Evolutionary conservation across 2,888 invertebrate species (phyloP), one percentile per base, ranked within the genome.

Genomic region (Petrolisthes cinctipes): DNA sequence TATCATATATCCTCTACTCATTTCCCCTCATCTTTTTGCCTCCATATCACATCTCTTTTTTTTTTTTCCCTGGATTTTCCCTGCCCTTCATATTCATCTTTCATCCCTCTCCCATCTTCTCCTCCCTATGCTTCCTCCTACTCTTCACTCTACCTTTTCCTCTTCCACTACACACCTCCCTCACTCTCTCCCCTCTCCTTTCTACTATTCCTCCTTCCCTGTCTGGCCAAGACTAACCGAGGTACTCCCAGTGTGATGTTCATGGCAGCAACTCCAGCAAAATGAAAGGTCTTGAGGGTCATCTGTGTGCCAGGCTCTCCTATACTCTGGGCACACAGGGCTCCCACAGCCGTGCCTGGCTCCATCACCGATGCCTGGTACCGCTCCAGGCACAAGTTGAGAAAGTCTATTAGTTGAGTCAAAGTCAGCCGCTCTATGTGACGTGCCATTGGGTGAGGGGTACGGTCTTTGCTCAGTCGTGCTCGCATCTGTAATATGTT

Each of bases 231-330:
- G 2, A 79, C 54, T 81, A 9, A 61, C 87, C 95, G 94, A 3
- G 96, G 96, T 23, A 97, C 96, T 91, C 96, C 97, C 92, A 98
- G 97, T 0, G 98, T 99, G 92, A 99, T 98, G 94, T 98, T 99
- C 99, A 99, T 99, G 51, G 98, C 98, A 4, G 99, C 99, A 0
- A 99, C 99, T 91, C 99, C 99, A 91, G 99, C 99, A 94, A 99
- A 99, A 93, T 99, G 99, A 94, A 99, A 99, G 17, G 99, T 99
- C 93, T 99, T 99, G 83, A 99, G 93, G 0, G 99, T 99, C 99
- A 99, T 99, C 93, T 99, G 99, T 0, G 99, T 99, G 57, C 99
- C 99, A 0, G 99, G 99, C 93, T 99, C 99, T 56, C 99, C 99
- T 90, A 99, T 99, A 94, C 98, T 98, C 94, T 98, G 96, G 0